Evolutionary conservation across 1,140 invertebrate genomes (phyloP).

Genomic region (Microplitis demolitor): DNA sequence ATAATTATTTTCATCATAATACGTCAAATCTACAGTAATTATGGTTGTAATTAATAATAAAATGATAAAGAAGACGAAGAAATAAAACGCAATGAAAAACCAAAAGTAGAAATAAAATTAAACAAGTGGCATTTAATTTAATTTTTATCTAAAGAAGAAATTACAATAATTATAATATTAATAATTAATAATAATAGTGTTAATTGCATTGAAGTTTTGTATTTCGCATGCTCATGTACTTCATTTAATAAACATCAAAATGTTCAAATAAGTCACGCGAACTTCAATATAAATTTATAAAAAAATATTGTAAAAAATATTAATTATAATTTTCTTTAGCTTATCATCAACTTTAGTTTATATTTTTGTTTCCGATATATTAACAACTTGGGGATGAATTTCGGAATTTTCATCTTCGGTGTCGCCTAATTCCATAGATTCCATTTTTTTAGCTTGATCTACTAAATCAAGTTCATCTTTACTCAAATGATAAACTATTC

Average conservation of each 20-base stretch:
- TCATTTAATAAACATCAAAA: not conserved
- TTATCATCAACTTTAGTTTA: not conserved
- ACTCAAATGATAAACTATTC: constrained; percentile 77
- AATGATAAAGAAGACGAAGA: too few relatives aligned
- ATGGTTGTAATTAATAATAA: too few relatives aligned
- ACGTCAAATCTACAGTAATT: not conserved
- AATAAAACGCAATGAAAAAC: too few relatives aligned
- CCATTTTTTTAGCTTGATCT: constrained; percentile 50
- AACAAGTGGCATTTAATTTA: too few relatives aligned
- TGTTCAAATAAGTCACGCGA: not conserved
- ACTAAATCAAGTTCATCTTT: constrained; percentile 69
- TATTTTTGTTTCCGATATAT: not conserved
- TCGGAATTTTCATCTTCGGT: constrained; percentile 16
- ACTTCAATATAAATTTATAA: not conserved
- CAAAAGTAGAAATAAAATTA: too few relatives aligned
- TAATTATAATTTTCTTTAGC: not conserved
- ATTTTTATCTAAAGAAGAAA: too few relatives aligned
- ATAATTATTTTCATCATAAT: not conserved
- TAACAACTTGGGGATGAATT: not conserved
- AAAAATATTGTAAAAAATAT: not conserved
- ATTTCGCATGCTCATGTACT: not conserved
- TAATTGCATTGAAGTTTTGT: not conserved
- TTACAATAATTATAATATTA: too few relatives aligned
- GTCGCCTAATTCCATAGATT: constrained; percentile 42
- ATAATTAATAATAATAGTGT: not conserved